phyloP scores from a whole-genome alignment of 2,113 vertebrate genomes.

The Platichthys flesus region DNA sequence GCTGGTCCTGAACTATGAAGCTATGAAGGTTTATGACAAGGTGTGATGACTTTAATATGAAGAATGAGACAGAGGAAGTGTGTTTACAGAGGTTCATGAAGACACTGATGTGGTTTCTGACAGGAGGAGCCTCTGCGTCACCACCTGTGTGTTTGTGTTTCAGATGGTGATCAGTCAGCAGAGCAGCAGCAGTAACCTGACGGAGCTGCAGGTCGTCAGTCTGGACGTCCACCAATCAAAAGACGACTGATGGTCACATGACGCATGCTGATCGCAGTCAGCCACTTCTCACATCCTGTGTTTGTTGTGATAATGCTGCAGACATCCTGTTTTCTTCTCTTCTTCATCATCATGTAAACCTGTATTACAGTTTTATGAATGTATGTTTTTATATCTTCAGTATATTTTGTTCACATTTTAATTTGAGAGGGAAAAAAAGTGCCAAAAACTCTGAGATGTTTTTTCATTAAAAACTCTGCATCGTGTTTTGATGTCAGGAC shows the following conservation, averaged over 20 bases:
- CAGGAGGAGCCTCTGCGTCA: too few species aligned
- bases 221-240: slow-evolving; percentile 91
- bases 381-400: background rate
- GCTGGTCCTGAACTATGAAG: too few species aligned
- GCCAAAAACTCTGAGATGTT: background rate
- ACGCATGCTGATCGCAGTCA: background rate
- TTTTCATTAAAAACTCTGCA: background rate
- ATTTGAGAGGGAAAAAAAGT: background rate
- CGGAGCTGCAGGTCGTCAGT: slow-evolving; percentile 95
- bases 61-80: background rate
- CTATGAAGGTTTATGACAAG: too few species aligned
- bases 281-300: too few species aligned
- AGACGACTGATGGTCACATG: slow-evolving; percentile 84
- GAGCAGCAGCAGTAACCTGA: slow-evolving; percentile 87
- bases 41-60: too few species aligned
- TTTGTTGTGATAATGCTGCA: background rate
- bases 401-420: background rate
- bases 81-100: background rate
- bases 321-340: slow-evolving; percentile 16
- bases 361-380: background rate
- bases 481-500: background rate
- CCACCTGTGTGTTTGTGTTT: background rate
- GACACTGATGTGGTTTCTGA: too few species aligned
- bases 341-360: slow-evolving; percentile 7
- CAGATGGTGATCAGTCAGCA: slow-evolving; percentile 97